Evolutionary conservation across 2,888 invertebrate species (phyloP), one percentile per base, ranked within the genome.

Genomic region (Trichogramma evanescens): DNA sequence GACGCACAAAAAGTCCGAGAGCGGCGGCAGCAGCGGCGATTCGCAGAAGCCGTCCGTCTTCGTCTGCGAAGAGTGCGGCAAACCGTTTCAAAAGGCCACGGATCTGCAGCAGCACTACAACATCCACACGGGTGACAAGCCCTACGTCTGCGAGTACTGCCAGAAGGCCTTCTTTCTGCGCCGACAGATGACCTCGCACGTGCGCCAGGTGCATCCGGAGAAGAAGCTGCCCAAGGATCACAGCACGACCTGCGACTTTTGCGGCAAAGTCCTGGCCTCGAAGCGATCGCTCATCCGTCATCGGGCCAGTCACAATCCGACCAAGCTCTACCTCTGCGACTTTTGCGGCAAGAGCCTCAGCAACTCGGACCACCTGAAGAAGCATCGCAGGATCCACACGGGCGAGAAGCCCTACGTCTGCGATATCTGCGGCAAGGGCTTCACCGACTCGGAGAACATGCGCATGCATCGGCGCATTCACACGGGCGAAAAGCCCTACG

Each of bases 351-450:
- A 82, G 67, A 78, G 79, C 62, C 71, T 83, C 13, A 80, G 80
- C 59, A 80, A 80, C 53, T 76, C 76, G 1, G 80, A 80, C 46
- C 79, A 80, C 39, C 68, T 82, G 43, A 80, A 80, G 64, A 78
- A 79, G 53, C 82, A 82, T 63, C 66, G 78, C 43, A 72, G 79
- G 13, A 80, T 80, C 38, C 84, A 84, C 64, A 82, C 81, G 1
- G 83, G 83, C 0, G 83, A 83, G 62, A 83, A 82, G 63, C 80
- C 80, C 0, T 79, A 79, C 62, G 78, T 78, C 1, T 81, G 81
- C 64, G 77, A 79, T 59, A 74, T 77, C 5, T 81, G 81, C 65
- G 80, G 80, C 44, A 81, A 81, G 65, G 78, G 75, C 9, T 81
- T 81, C 67, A 78, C 78, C 13, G 80, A 79, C 49, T 77, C 78